Base-by-base conservation (phyloP, 2,113 vertebrate species). In the Prunella fulvescens region DNA sequence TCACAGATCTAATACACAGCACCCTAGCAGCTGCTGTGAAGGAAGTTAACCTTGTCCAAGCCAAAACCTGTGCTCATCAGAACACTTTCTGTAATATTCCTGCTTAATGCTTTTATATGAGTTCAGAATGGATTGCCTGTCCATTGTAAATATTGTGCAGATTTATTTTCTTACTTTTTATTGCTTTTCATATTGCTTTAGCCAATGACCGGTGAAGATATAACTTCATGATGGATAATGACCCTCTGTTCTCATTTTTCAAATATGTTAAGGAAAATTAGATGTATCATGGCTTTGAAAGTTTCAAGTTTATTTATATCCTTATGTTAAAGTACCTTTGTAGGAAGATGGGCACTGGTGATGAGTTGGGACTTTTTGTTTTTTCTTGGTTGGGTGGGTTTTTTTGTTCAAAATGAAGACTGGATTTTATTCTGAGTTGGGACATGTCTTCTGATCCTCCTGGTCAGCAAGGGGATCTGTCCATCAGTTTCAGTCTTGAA, bases 381-480 rank as follows among this genome's bases (percentile, higher is more conserved):
- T 74, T 51, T 24, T 25, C 31, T 72, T 84, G 12, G 6, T 50
- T 51, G 6, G 4, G 23, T 61, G 39, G 26, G 11, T 1, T 3
- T 29, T 33, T 37, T 37, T 73, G 3, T 45, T 69, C 22, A 42
- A 48, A 76, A 61, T 48, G 47, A 67, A 69, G 70, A 35, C 31
- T 48, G 10, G 25, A 48, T 56, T 90, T 56, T 83, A 37, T 48
- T 83, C 22, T 56, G 71, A 64, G 51, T 10, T 81, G 67, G 74
- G 56, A 62, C 64, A 39, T 81, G 66, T 93, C 92, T 94, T 71
- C 72, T 81, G 86, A 84, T 93, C 53, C 51, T 91, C n/a, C 64
- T 94, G 61, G 33, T 64, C n/a, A 50, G 33, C 47, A 70, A 66
- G 42, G 42, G 33, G 58, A 44, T 91, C 64, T 77, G 2, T 54